Evolutionary conservation across 1,140 invertebrate species (phyloP).

Genomic region (Augochlora pura): DNA sequence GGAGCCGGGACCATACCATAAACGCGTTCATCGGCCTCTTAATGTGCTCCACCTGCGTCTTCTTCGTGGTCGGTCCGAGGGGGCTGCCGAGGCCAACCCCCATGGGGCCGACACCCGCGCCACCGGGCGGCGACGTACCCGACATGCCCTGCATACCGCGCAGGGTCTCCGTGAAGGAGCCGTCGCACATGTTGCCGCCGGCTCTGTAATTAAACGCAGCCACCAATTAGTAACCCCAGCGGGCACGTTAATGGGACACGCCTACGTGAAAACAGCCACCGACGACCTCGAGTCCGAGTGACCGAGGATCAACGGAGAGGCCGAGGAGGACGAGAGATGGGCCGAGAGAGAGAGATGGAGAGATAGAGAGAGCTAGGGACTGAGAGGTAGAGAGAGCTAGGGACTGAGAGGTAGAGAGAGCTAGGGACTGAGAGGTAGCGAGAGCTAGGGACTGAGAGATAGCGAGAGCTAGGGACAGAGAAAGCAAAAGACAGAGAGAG

Average conservation of each 20-base stretch:
- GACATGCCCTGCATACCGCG: constrained; percentile 77
- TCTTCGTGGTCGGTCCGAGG: constrained; percentile 71
- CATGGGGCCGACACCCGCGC: constrained; percentile 73
- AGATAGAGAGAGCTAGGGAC: background rate
- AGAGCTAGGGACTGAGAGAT: background rate
- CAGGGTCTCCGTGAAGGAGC: constrained; percentile 75
- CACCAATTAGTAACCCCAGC: constrained; percentile 38
- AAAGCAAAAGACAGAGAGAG: too few relatives aligned
- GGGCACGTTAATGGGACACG: constrained; percentile 48
- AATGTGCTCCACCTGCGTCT: constrained; percentile 81
- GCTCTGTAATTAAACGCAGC: constrained; percentile 74
- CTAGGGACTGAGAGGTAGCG: background rate
- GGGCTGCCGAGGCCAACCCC: constrained; percentile 71
- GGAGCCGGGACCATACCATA: constrained; percentile 93
- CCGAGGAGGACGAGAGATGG: background rate
- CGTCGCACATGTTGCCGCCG: constrained; percentile 80
- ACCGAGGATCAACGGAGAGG: background rate
- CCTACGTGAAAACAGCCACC: constrained; percentile 27
- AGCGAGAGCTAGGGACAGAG: too few relatives aligned
- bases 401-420: background rate
- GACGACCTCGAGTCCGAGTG: background rate
- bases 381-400: background rate
- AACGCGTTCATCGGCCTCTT: constrained; percentile 86
- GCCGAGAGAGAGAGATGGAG: background rate
- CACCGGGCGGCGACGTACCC: constrained; percentile 72